A percentile compares a stretch with the other conserved stretches of the same genome.
Evolutionary conservation across 2,797 vertebrate genomes (phyloP).

Genomic region (Pipistrellus nathusii): DNA sequence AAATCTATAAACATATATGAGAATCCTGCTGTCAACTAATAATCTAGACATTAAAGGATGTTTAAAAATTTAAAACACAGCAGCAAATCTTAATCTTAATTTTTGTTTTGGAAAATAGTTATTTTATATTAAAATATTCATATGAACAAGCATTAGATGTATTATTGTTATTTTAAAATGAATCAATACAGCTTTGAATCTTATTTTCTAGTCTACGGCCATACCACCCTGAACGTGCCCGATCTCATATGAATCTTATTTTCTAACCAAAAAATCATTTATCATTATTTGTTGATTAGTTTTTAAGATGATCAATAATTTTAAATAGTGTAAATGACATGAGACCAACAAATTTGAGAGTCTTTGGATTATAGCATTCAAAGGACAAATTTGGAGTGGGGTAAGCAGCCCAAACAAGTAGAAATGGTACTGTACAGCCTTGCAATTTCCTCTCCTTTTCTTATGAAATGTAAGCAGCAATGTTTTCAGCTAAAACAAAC

Average conservation of each 20-base stretch:
- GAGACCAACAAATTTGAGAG: neutral
- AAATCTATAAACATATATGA: neutral
- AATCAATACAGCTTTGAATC: neutral
- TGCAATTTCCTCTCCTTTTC: neutral
- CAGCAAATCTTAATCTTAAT: neutral
- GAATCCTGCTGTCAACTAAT: neutral
- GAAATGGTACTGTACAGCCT: neutral
- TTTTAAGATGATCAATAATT: neutral
- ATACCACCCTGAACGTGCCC: too few relatives aligned
- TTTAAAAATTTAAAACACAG: neutral
- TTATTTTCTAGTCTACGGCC: neutral
- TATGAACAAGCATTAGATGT: too few relatives aligned
- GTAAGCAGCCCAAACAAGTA: neutral
- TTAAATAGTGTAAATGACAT: neutral
- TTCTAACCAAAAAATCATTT: slow-evolving; percentile 37
- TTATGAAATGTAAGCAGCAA: neutral
- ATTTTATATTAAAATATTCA: too few relatives aligned
- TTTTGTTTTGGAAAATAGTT: too few relatives aligned
- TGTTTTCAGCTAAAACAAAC: neutral
- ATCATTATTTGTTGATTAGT: neutral
- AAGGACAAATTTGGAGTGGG: neutral
- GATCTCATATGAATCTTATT: neutral
- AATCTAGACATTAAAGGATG: neutral
- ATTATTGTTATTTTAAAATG: too few relatives aligned
- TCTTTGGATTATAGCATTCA: neutral